Percentiles rank a stretch among this genome's conserved stretches.
Conservation (phyloP, 2,888 invertebrate genomes). For the Sesamia inferens region DNA sequence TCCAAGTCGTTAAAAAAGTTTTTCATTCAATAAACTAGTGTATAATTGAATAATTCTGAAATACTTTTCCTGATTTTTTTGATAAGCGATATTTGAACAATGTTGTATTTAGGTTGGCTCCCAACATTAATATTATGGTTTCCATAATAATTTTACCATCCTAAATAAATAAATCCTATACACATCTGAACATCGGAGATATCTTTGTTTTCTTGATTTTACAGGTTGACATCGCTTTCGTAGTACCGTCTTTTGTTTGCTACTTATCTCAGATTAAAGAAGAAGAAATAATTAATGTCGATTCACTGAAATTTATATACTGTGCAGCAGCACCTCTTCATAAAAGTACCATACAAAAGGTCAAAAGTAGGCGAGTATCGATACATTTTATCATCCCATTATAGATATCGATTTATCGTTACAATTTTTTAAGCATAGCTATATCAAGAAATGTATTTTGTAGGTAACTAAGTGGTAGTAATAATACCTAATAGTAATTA, state of each 20-base stretch:
- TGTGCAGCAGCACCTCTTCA: conserved; percentile 80
- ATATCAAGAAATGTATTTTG: background rate
- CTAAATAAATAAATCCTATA: conserved; percentile 1
- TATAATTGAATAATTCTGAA: background rate
- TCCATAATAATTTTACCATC: too few species aligned
- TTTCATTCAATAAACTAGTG: too few species aligned
- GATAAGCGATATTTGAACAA: too few species aligned
- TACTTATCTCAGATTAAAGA: conserved; percentile 72
- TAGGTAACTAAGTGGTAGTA: background rate
- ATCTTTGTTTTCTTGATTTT: conserved; percentile 47
- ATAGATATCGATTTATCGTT: conserved; percentile 1
- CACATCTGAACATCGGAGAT: conserved; percentile 16
- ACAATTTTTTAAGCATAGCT: too few species aligned
- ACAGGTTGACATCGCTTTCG: conserved; percentile 78
- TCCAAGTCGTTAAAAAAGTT: too few species aligned
- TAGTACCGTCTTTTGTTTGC: conserved; percentile 74
- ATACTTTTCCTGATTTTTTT: too few species aligned
- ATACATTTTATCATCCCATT: conserved; percentile 27
- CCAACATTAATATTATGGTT: too few species aligned
- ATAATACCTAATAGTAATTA: too few species aligned
- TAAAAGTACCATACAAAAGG: conserved; percentile 75
- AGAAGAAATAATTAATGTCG: conserved; percentile 69
- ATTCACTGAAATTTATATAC: conserved; percentile 78
- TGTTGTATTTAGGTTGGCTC: too few species aligned
- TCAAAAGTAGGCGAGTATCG: conserved; percentile 75